Evolutionary conservation across 2,797 vertebrate genomes (phyloP), one percentile per base, ranked within the genome.

Genomic region (Rhadinocentrus ornatus): DNA sequence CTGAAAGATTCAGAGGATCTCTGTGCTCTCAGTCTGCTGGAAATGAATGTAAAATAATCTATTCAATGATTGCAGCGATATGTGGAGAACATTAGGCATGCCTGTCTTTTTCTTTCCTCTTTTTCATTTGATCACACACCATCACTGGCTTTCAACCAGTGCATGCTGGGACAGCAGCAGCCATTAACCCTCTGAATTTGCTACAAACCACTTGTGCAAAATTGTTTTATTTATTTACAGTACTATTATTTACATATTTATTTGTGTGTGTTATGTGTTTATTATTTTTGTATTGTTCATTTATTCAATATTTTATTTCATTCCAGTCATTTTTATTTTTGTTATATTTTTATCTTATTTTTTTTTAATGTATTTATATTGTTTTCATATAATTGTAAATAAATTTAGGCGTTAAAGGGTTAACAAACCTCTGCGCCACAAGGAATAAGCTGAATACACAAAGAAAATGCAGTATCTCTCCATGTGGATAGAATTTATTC

Each of bases 101-200:
- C 26, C 62, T 20, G 22, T 54, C 32, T 27, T 58, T 62, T 56
- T 75, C 29, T 34, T 24, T 41, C 15, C 22, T 56, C 56, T 70
- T 50, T 26, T 22, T n/a, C 50, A 26, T 29, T 66, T 12, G 8
- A 57, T 58, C 95, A 94, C 80, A 66, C 87, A 34, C 68, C 16
- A 53, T 27, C 22, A 3, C 7, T 34, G 87, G 92, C 34, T 77
- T 93, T 68, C 91, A 64, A 91, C 16, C 88, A 93, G 62, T 82
- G 84, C 69, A 80, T 66, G 7, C 39, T 93, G 77, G 94, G 95
- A 75, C 75, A 90, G 93, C 69, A 78, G 74, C 63, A 76, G 55
- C 90, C 39, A 71, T 39, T 15, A 3, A 39, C 12, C 34, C 3
- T 2, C 11, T 35, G 0, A 39, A 39, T 39, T 39, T 1, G 12